A percentile compares a stretch with the other conserved stretches of the same genome.
These are phyloP conservation scores for Mamestra brassicae DNA, from an alignment of 2,888 invertebrate genomes.

Conservation along the genomic window DNA sequence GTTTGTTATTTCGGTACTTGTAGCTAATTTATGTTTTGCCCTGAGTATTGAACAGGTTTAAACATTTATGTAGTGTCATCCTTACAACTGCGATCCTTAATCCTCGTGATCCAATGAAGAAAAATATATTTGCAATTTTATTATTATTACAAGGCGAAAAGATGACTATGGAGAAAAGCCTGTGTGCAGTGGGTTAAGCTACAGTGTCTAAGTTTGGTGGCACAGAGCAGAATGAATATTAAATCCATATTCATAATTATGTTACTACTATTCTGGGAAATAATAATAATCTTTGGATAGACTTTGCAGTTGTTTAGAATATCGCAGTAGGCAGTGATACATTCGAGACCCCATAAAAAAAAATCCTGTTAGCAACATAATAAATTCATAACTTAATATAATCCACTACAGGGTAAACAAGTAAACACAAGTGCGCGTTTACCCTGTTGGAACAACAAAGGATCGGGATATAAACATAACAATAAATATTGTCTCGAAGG, in stretches of 20 bases:
- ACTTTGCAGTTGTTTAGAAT: neutral
- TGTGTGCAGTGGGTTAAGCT: too few species aligned
- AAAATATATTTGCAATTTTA: too few species aligned
- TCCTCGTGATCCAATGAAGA: too few species aligned
- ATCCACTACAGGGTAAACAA: constrained; percentile 28
- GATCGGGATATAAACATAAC: constrained; percentile 35
- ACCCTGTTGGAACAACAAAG: constrained; percentile 17
- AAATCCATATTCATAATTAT: neutral
- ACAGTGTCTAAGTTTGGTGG: too few species aligned
- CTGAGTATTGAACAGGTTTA: neutral
- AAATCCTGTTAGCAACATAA: constrained; percentile 18
- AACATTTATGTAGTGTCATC: neutral
- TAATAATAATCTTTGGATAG: neutral
- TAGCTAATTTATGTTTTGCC: neutral
- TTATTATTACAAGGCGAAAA: too few species aligned
- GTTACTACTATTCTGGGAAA: neutral
- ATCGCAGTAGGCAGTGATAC: neutral
- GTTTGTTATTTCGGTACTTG: constrained; percentile 4
- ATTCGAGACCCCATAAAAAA: neutral
- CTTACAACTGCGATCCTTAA: neutral
- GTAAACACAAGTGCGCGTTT: constrained; percentile 22
- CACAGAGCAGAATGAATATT: too few species aligned
- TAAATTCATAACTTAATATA: constrained; percentile 37
- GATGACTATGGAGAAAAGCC: too few species aligned
- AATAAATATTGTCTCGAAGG: constrained; percentile 41